These are phyloP conservation scores for Myiothlypis chrysogaster DNA, from an alignment of 2,797 vertebrate species.

Conservation along the genomic window DNA sequence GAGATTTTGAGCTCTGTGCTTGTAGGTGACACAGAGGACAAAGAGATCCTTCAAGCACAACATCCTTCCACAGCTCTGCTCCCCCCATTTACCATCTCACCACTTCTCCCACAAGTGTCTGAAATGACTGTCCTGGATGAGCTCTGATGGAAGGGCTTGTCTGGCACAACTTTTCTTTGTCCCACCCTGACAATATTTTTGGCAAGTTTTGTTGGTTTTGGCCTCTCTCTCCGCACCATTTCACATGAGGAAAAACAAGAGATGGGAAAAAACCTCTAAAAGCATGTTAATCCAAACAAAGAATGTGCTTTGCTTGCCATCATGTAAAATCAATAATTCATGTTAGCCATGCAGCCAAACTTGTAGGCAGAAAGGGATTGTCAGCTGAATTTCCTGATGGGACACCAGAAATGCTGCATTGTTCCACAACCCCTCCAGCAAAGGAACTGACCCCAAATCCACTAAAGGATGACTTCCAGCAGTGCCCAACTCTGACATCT, in stretches of 20 bases:
- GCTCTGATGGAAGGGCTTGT: neutral
- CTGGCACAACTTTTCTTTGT: neutral
- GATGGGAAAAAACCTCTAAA: neutral
- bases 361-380: neutral
- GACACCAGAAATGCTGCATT: accelerated
- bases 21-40: neutral
- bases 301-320: neutral
- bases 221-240: neutral
- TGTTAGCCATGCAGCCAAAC: neutral
- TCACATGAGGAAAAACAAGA: neutral
- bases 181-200: neutral
- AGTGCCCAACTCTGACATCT: neutral
- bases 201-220: neutral
- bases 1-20: neutral
- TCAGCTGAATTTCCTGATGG: neutral
- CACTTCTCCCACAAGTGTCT: neutral
- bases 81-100: accelerated
- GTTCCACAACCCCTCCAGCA: neutral
- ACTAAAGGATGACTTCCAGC: accelerated
- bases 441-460: neutral
- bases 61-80: neutral
- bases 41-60: neutral
- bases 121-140: neutral
- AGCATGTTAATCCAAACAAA: neutral
- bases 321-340: neutral